Percentiles rank a stretch among this genome's conserved stretches.
These are phyloP conservation scores for Macrosteles quadrilineatus DNA, from an alignment of 1,140 invertebrate species.

Conservation along the genomic window DNA sequence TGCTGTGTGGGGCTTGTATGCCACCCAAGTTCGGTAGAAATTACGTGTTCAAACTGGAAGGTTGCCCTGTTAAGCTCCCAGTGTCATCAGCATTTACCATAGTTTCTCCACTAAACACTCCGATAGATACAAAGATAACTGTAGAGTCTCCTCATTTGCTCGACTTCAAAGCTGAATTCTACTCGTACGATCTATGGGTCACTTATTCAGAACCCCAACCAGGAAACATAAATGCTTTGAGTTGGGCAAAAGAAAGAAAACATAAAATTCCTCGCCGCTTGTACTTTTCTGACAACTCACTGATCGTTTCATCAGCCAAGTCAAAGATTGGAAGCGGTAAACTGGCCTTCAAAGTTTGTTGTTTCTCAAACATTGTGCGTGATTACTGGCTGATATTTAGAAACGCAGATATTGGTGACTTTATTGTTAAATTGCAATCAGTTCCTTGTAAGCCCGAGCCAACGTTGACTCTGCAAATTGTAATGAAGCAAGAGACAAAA, in stretches of 20 bases:
- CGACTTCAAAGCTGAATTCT: background rate
- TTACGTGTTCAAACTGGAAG: slow-evolving; percentile 30
- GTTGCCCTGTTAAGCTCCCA: slow-evolving; percentile 26
- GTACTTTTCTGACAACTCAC: background rate
- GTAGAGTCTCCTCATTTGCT: slow-evolving; percentile 26
- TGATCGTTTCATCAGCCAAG: background rate
- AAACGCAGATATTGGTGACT: slow-evolving; percentile 23
- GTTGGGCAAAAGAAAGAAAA: slow-evolving; percentile 14
- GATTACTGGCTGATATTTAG: slow-evolving; percentile 17
- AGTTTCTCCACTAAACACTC: slow-evolving; percentile 25
- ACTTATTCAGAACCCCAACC: slow-evolving; percentile 27
- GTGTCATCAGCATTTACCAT: slow-evolving; percentile 20
- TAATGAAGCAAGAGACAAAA: background rate
- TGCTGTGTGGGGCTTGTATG: slow-evolving; percentile 29
- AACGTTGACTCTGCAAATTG: background rate
- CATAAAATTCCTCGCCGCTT: background rate
- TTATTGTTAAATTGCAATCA: slow-evolving; percentile 3
- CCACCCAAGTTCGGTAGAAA: slow-evolving; percentile 31
- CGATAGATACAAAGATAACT: background rate
- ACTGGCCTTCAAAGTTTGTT: background rate
- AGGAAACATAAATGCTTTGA: slow-evolving; percentile 16
- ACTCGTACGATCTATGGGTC: slow-evolving; percentile 17
- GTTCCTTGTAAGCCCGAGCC: background rate
- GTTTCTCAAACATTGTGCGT: background rate
- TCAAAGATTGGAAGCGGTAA: background rate